These are phyloP conservation scores for Enhydra lutris DNA, from an alignment of 2,113 vertebrate genomes.

Conservation along the genomic window DNA sequence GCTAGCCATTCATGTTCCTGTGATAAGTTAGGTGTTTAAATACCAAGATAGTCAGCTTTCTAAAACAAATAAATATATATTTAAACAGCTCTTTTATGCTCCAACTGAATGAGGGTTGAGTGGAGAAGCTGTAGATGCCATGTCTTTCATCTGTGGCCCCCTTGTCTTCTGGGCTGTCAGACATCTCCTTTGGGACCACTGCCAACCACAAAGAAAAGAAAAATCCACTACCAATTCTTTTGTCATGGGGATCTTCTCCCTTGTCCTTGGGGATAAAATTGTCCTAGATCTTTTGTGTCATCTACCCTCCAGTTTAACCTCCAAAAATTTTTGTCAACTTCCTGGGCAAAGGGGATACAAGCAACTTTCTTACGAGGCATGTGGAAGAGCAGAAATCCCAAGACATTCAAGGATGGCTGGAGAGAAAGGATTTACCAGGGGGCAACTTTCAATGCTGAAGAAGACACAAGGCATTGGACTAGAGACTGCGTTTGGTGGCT, in stretches of 20 bases:
- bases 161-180: background rate
- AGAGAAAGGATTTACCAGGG: background rate
- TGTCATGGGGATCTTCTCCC: background rate
- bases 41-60: background rate
- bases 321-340: background rate
- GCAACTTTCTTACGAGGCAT: background rate
- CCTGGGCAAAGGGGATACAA: background rate
- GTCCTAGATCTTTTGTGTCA: background rate
- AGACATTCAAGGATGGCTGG: background rate
- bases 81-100: background rate
- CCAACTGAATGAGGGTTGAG: background rate
- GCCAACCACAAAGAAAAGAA: background rate
- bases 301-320: background rate
- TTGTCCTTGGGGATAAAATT: background rate
- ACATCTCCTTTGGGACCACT: rapidly evolving
- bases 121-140: no score
- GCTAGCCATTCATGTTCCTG: background rate
- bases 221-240: background rate
- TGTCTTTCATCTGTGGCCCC: background rate
- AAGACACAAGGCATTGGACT: background rate
- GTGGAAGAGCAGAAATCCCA: background rate
- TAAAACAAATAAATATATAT: background rate
- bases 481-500: background rate
- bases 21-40: background rate
- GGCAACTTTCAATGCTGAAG: background rate